Evolutionary conservation across 2,888 invertebrate species (phyloP).

Genomic region (Helleia helle): DNA sequence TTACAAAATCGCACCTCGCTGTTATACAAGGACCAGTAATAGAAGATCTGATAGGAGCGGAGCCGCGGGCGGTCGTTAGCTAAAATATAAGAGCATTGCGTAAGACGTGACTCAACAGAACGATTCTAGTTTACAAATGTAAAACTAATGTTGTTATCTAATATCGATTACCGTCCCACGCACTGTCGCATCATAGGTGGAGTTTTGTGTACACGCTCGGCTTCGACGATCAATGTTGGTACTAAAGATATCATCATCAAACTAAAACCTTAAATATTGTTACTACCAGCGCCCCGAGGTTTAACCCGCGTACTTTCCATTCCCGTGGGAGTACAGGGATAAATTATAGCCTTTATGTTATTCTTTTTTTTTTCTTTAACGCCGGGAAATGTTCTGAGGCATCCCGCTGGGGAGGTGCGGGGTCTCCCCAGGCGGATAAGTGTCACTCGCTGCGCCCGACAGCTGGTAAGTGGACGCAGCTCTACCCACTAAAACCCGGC

Average conservation of each 20-base stretch:
- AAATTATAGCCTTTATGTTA: too few relatives aligned
- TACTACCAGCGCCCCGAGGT: too few relatives aligned
- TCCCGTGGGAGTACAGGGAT: too few relatives aligned
- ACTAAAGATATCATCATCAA: too few relatives aligned
- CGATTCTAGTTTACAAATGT: slow-evolving; percentile 46
- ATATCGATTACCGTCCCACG: slow-evolving; percentile 60
- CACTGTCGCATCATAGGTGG: slow-evolving; percentile 34
- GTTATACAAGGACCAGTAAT: slow-evolving; percentile 13
- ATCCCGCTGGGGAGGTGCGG: too few relatives aligned
- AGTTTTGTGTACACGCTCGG: slow-evolving; percentile 20
- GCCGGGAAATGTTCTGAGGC: too few relatives aligned
- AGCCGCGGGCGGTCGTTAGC: slow-evolving; percentile 27
- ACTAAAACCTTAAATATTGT: slow-evolving; percentile 10
- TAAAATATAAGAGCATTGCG: slow-evolving; percentile 23
- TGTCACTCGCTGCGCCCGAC: too few relatives aligned
- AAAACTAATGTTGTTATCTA: slow-evolving; percentile 59
- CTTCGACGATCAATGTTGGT: slow-evolving; percentile 2
- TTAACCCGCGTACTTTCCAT: too few relatives aligned
- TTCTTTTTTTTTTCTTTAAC: too few relatives aligned
- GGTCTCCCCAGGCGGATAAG: too few relatives aligned
- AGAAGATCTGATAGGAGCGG: slow-evolving; percentile 17
- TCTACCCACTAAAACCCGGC: too few relatives aligned
- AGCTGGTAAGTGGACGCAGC: too few relatives aligned
- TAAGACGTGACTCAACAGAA: slow-evolving; percentile 40
- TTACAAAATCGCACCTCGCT: background rate